phyloP scores from a whole-genome alignment of 1,140 invertebrate species.

The Sminthurides bifidus region DNA sequence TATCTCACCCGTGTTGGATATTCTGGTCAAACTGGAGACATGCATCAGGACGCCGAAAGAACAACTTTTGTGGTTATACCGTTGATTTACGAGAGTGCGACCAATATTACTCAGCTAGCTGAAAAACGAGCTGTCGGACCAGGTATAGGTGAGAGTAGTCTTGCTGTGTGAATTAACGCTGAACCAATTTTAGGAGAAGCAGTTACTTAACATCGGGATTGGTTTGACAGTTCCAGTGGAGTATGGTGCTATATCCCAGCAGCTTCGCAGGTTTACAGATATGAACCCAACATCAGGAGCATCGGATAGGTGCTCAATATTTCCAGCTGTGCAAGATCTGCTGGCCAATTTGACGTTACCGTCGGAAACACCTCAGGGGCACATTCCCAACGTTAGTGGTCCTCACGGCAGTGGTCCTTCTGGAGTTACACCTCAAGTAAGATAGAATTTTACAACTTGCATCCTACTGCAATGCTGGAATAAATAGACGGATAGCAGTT shows the following conservation, averaged over 20 bases:
- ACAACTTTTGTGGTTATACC: constrained; percentile 68
- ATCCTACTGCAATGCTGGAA: no score
- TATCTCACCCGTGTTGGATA: constrained; percentile 20
- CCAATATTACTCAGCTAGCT: constrained; percentile 72
- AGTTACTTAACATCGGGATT: not conserved
- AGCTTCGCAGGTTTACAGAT: constrained; percentile 58
- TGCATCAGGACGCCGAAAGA: constrained; percentile 12
- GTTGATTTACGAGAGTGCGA: constrained; percentile 72
- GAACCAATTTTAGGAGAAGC: not conserved
- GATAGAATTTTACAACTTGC: no score
- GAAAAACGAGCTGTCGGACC: constrained; percentile 55
- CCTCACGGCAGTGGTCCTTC: no score
- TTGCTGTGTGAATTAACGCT: not conserved
- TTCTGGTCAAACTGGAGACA: not conserved
- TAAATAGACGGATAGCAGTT: no score
- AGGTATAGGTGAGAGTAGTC: constrained; percentile 8
- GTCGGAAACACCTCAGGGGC: constrained; percentile 45
- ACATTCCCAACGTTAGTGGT: no score
- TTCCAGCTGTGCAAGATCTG: constrained; percentile 74
- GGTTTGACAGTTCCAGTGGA: constrained; percentile 28
- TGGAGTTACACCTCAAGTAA: no score
- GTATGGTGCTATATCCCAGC: constrained; percentile 45
- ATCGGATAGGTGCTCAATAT: constrained; percentile 64
- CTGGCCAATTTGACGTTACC: constrained; percentile 64
- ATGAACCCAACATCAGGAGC: constrained; percentile 46